Conservation (phyloP, 1,140 invertebrate genomes). For the Drosophila yakuba region DNA sequence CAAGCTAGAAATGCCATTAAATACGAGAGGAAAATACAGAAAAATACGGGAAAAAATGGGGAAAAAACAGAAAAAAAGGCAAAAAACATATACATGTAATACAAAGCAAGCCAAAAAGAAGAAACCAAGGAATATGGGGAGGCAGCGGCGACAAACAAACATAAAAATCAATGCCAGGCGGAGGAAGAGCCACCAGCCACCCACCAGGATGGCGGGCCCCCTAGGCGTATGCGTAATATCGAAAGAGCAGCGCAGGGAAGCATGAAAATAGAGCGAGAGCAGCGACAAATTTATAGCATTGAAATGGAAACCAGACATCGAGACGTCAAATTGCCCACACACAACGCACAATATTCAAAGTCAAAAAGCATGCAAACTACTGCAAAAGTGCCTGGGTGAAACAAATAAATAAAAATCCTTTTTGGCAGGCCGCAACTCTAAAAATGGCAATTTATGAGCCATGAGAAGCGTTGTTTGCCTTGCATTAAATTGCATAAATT, state of each 20-base stretch:
- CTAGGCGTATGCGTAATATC: conserved; percentile 74
- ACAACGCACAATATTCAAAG: conserved; percentile 45
- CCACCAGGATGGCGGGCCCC: conserved; percentile 44
- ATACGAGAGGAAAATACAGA: conserved; percentile 55
- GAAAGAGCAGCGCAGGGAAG: conserved; percentile 25
- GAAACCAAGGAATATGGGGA: conserved; percentile 5
- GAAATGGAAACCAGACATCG: conserved; percentile 79
- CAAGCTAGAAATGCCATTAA: conserved; percentile 81
- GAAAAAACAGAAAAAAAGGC: conserved; percentile 7
- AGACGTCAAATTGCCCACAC: conserved; percentile 64
- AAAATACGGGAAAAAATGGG: conserved; percentile 25
- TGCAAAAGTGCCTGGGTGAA: conserved; percentile 36
- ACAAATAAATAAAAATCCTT: conserved; percentile 67
- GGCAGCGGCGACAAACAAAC: conserved; percentile 47
- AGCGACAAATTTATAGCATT: conserved; percentile 80
- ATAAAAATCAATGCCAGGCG: conserved; percentile 75
- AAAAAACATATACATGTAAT: conserved; percentile 46
- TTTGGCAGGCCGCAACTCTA: conserved; percentile 31
- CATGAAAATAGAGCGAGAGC: conserved; percentile 11
- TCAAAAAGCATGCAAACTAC: conserved; percentile 44
- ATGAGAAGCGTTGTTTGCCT: conserved; percentile 47
- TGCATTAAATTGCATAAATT: conserved; percentile 65
- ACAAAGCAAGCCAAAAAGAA: conserved; percentile 48
- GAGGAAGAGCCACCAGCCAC: conserved; percentile 67
- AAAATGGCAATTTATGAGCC: conserved; percentile 64